Evolutionary conservation across 2,888 invertebrate genomes (phyloP).

Genomic region (Bugulina stolonifera): DNA sequence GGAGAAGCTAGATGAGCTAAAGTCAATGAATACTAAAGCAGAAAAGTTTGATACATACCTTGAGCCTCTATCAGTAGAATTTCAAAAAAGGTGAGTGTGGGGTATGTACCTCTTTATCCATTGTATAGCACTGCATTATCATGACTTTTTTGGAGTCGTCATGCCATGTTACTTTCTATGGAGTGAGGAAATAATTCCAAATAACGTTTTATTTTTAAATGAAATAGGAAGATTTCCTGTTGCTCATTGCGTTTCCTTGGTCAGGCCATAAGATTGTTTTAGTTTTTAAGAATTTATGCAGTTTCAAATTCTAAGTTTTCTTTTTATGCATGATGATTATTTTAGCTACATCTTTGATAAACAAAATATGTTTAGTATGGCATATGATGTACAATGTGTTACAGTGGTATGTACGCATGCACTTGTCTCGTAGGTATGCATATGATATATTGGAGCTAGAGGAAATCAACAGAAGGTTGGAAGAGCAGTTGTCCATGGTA

Average conservation of each 20-base stretch:
- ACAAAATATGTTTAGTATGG: too few relatives aligned
- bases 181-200: too few relatives aligned
- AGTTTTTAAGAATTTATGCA: too few relatives aligned
- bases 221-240: neutral
- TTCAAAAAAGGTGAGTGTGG: slow-evolving; percentile 70
- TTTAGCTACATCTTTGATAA: too few relatives aligned
- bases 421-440: slow-evolving; percentile 1
- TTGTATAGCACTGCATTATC: too few relatives aligned
- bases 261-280: neutral
- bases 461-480: slow-evolving; percentile 79
- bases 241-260: neutral
- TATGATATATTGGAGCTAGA: slow-evolving; percentile 75
- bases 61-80: slow-evolving; percentile 73
- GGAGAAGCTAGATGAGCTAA: slow-evolving; percentile 70
- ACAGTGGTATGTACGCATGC: too few relatives aligned
- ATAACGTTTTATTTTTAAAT: too few relatives aligned
- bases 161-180: too few relatives aligned
- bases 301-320: too few relatives aligned
- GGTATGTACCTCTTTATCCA: neutral
- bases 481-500: slow-evolving; percentile 76
- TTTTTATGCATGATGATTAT: too few relatives aligned
- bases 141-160: too few relatives aligned
- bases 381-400: too few relatives aligned
- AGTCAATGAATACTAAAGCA: slow-evolving; percentile 82
- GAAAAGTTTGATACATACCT: slow-evolving; percentile 78